phyloP scores from a whole-genome alignment of 1,140 invertebrate species.

The Ctenoplectra terminalis region DNA sequence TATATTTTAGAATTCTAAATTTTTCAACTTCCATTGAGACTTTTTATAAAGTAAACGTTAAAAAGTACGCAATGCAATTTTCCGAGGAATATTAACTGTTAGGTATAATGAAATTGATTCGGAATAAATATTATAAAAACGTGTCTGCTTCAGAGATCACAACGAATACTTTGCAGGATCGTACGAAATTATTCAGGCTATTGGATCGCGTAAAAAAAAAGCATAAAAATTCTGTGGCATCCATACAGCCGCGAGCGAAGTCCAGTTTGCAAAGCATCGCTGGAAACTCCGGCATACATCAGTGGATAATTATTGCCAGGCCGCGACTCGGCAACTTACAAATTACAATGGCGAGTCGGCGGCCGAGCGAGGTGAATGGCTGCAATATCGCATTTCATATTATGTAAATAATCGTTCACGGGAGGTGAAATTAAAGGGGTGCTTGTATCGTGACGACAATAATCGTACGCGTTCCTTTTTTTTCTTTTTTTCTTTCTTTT shows the following conservation, averaged over 20 bases:
- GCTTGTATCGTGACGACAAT: not conserved
- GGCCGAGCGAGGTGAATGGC: conserved; percentile 8
- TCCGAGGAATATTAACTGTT: too few relatives aligned
- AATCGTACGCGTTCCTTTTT: not conserved
- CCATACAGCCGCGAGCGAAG: not conserved
- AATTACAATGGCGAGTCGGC: conserved; percentile 22
- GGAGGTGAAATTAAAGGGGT: conserved; percentile 15
- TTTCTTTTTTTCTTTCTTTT: too few relatives aligned
- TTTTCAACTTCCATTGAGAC: too few relatives aligned
- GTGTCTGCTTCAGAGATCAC: not conserved
- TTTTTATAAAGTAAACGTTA: too few relatives aligned
- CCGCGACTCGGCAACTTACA: conserved; percentile 1
- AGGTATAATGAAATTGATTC: too few relatives aligned
- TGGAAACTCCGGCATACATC: not conserved
- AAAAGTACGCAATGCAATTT: too few relatives aligned
- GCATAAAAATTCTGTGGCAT: not conserved
- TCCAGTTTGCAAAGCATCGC: not conserved
- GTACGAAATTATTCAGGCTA: not conserved
- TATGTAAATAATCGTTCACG: conserved; percentile 33
- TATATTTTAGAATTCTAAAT: too few relatives aligned
- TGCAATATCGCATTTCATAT: conserved; percentile 8
- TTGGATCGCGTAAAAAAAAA: not conserved
- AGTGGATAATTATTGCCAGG: conserved; percentile 13
- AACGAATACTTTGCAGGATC: not conserved
- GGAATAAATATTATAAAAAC: not conserved